These are phyloP conservation scores for Apaloderma vittatum DNA, from an alignment of 2,113 vertebrate genomes.

Conservation along the genomic window DNA sequence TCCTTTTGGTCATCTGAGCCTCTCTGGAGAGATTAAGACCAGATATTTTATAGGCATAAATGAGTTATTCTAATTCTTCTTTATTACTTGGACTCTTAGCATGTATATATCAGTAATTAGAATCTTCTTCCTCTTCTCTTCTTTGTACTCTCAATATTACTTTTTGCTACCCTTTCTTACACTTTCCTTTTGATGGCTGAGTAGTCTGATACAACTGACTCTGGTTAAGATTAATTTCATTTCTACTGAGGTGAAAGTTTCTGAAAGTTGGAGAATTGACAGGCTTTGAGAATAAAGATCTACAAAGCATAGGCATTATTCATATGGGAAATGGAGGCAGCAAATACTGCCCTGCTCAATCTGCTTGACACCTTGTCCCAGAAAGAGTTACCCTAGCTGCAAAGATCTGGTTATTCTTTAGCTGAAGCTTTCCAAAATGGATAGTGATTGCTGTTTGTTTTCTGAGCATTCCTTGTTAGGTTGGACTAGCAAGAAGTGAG, in stretches of 20 bases:
- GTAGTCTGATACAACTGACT: not conserved
- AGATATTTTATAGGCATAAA: not conserved
- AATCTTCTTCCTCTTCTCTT: not conserved
- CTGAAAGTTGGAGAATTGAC: not conserved
- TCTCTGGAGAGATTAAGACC: not conserved
- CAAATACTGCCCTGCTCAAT: not conserved
- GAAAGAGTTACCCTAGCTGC: not conserved
- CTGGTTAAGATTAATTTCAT: not conserved
- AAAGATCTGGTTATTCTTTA: not conserved
- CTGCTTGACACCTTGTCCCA: rapidly evolving
- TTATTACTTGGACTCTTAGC: constrained; percentile 18
- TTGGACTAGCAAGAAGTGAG: not conserved
- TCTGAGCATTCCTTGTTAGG: not conserved
- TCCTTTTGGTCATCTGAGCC: not conserved
- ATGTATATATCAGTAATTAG: constrained; percentile 31
- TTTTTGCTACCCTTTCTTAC: not conserved
- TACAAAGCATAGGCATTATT: rapidly evolving
- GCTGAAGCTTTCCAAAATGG: not conserved
- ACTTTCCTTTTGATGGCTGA: not conserved
- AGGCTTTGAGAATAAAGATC: not conserved
- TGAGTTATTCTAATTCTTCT: constrained; percentile 4
- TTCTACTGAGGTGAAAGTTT: not conserved
- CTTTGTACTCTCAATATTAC: not conserved
- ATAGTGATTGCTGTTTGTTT: not conserved
- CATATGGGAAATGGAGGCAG: not conserved